phyloP scores from a whole-genome alignment of 2,888 invertebrate genomes.

The Drosophila macrospina region DNA sequence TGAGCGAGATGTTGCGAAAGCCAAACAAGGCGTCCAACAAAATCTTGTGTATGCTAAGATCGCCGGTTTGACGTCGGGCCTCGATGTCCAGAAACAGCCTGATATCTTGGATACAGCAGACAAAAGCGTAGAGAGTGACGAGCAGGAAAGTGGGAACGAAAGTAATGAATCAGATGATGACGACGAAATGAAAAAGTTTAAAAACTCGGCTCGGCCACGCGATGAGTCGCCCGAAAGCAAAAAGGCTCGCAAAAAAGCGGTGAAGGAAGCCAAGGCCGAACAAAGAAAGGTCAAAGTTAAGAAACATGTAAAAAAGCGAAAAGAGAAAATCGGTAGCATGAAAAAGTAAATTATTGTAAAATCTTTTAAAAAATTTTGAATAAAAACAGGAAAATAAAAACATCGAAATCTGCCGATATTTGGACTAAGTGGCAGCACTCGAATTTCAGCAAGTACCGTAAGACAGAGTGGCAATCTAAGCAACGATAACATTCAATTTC shows the following conservation, averaged over 20 bases:
- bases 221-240: slow-evolving; percentile 93
- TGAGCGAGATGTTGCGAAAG: slow-evolving; percentile 93
- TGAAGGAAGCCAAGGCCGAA: slow-evolving; percentile 95
- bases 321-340: slow-evolving; percentile 88
- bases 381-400: neutral
- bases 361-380: slow-evolving; percentile 4
- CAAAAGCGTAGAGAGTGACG: slow-evolving; percentile 21
- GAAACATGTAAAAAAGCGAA: slow-evolving; percentile 96
- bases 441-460: neutral
- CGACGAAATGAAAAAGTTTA: slow-evolving; percentile 86
- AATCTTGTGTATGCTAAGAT: slow-evolving; percentile 94
- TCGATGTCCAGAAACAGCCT: slow-evolving; percentile 91
- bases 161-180: slow-evolving; percentile 46
- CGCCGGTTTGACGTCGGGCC: slow-evolving; percentile 92
- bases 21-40: slow-evolving; percentile 90
- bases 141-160: slow-evolving; percentile 54
- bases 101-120: slow-evolving; percentile 86
- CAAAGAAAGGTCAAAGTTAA: slow-evolving; percentile 95
- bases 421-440: neutral
- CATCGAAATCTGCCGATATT: neutral
- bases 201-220: slow-evolving; percentile 89
- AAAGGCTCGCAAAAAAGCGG: slow-evolving; percentile 93
- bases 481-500: slow-evolving; percentile 1
- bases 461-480: neutral
- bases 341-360: slow-evolving; percentile 82